Evolutionary conservation across 2,888 invertebrate genomes (phyloP), one percentile per base, ranked within the genome.

Genomic region (Xestia ashworthii): DNA sequence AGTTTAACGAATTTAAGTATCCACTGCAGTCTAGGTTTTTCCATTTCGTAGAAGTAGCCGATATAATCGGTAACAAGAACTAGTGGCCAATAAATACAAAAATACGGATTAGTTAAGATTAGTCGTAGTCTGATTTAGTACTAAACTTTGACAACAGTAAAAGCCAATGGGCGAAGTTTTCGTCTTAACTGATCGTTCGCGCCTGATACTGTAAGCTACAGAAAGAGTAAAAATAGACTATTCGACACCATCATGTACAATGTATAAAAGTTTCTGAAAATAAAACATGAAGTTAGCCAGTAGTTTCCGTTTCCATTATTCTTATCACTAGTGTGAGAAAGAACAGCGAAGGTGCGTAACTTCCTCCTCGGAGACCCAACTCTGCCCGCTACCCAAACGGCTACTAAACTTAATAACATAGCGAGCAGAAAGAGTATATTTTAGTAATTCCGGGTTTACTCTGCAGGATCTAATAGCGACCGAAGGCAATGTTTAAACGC

Each of bases 81-180:
- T 64, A 77, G 55, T 70, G 12, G 25, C 38, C 44, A 66, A 80
- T 82, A 80, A 87, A 81, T 71, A 79, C 78, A 87, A 89, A 89
- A 88, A 89, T 84, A 81, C 68, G 77, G 71, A 81, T 89, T 88
- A 89, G 78, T 81, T 81, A 82, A 81, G 86, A 89, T 85, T 91
- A 91, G 87, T 88, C 85, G 83, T 85, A 83, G 85, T 88, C 92
- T 93, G 93, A 94, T 94, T 93, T 93, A 93, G 91, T 89, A 89
- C 90, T 84, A 83, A 93, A 94, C 90, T 94, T 93, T 90, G 89
- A 91, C 90, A 92, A 91, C 90, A 92, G 91, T 92, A 88, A 92
- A 92, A 93, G 91, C 90, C 93, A 92, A 93, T 92, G 93, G 93
- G 88, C 87, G 85, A 94, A 94, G 92, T 94, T 94, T 90, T 84